Evolutionary conservation across 2,113 vertebrate species (phyloP), one percentile per base, ranked within the genome.

Genomic region (Forbesichthys papilliferus): DNA sequence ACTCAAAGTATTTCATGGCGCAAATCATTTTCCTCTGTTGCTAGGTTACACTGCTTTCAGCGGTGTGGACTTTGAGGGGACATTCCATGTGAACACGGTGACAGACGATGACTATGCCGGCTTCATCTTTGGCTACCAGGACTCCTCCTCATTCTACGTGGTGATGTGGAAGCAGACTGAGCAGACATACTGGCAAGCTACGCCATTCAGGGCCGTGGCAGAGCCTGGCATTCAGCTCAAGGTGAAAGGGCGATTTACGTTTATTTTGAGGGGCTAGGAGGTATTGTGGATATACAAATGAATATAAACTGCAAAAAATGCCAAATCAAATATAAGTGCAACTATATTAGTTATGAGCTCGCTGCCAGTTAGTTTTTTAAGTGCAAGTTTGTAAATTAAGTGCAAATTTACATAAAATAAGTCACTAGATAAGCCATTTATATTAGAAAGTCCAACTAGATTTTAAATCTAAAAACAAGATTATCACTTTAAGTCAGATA

Each of bases 91-190:
- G 20, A 99, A 99, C 64, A 99, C 98, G 0, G 95, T 96, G 83
- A 99, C 97, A 0, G 98, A 99, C 4, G 97, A 99, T 0, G 97
- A 99, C 91, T 99, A 99, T 0, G 98, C 98, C 1, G 98, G 97
- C 83, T 99, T 99, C 88, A 99, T 99, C 84, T 99, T 99, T 46
- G 97, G 98, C 52, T 99, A 99, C 80, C 98, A 99, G 87, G 98
- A 99, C 77, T 99, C 97, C 1, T 98, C 97, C 51, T 98, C 96
- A 70, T 99, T 99, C 92, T 99, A 99, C 0, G 98, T 98, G 68
- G 96, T 98, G 64, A 99, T 98, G 97, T 99, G 98, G 98, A 99
- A 99, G 74, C 98, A 99, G 88, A 99, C 98, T 0, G 97, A 99
- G n/a, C 97, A 99, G 90, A 99, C 96, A 0, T 99, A 99, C 82